phyloP scores from a whole-genome alignment of 2,113 vertebrate genomes.

The Channa maculata region DNA sequence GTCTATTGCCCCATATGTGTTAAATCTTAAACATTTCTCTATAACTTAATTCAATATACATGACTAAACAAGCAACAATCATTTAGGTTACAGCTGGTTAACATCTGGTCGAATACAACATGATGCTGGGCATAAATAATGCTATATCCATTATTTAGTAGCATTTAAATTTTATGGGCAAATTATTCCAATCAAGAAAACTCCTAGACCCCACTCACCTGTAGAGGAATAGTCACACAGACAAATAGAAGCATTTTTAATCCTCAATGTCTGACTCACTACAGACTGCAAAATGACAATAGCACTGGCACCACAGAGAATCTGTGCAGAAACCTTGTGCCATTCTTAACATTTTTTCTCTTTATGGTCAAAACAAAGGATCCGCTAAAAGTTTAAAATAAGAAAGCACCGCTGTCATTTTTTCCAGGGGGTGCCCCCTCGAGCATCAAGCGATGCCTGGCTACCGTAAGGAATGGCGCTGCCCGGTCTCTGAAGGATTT shows the following conservation, averaged over 20 bases:
- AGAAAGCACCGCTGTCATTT: constrained; percentile 22
- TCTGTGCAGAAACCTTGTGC: constrained; percentile 11
- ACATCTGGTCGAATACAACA: too few relatives aligned
- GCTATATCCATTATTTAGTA: too few relatives aligned
- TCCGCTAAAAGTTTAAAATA: constrained; percentile 11
- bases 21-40: too few relatives aligned
- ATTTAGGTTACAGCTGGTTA: too few relatives aligned
- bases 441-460: constrained; percentile 43
- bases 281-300: constrained; percentile 15
- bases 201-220: background rate
- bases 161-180: too few relatives aligned
- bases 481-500: constrained; percentile 46
- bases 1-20: too few relatives aligned
- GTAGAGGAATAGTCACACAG: constrained; percentile 8
- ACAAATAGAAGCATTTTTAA: constrained; percentile 21
- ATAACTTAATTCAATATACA: too few relatives aligned
- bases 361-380: constrained; percentile 37
- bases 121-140: too few relatives aligned
- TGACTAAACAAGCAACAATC: too few relatives aligned
- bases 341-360: constrained; percentile 23
- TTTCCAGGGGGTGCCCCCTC: constrained; percentile 4
- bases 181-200: too few relatives aligned
- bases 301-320: constrained; percentile 20
- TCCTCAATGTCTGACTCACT: constrained; percentile 52
- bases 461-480: constrained; percentile 46